phyloP scores from a whole-genome alignment of 2,888 invertebrate species.

The Drosophila quasianomalipes region DNA sequence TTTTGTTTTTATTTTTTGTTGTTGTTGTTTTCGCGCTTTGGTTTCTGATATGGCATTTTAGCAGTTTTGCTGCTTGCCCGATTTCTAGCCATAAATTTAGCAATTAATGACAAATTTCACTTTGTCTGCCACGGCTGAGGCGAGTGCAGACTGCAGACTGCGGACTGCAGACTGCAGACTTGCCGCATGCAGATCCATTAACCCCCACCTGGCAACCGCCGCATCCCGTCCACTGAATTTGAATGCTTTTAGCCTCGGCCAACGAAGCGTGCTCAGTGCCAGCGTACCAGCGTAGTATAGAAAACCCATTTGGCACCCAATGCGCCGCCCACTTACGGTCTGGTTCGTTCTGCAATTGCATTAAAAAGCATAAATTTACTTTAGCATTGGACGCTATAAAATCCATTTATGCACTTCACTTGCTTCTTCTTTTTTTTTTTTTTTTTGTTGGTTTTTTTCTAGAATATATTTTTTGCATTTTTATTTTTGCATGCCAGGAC shows the following conservation, averaged over 20 bases:
- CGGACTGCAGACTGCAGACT: slow-evolving; percentile 23
- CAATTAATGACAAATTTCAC: slow-evolving; percentile 82
- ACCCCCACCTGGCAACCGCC: slow-evolving; percentile 15
- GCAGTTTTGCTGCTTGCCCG: slow-evolving; percentile 31
- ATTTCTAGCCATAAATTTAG: slow-evolving; percentile 76
- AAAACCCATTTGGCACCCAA: neutral
- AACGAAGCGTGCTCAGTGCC: slow-evolving; percentile 56
- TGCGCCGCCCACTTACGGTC: slow-evolving; percentile 73
- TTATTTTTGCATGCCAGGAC: slow-evolving; percentile 27
- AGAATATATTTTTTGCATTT: slow-evolving; percentile 5
- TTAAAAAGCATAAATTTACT: slow-evolving; percentile 82
- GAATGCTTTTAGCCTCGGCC: slow-evolving; percentile 69
- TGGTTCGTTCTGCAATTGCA: slow-evolving; percentile 80
- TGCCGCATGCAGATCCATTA: slow-evolving; percentile 6
- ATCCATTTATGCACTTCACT: slow-evolving; percentile 82
- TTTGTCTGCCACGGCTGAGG: slow-evolving; percentile 67
- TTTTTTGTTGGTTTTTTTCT: slow-evolving; percentile 14
- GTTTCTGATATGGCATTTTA: slow-evolving; percentile 38
- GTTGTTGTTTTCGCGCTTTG: slow-evolving; percentile 4
- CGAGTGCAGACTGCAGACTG: slow-evolving; percentile 38
- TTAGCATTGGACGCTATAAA: slow-evolving; percentile 80
- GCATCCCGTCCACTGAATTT: slow-evolving; percentile 4
- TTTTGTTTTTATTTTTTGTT: neutral
- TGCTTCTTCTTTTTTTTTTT: slow-evolving; percentile 44
- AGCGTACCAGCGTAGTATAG: no score